A percentile compares a stretch with the other conserved stretches of the same genome.
phyloP scores from a whole-genome alignment of 2,113 vertebrate genomes.

The Apodemus sylvaticus region DNA sequence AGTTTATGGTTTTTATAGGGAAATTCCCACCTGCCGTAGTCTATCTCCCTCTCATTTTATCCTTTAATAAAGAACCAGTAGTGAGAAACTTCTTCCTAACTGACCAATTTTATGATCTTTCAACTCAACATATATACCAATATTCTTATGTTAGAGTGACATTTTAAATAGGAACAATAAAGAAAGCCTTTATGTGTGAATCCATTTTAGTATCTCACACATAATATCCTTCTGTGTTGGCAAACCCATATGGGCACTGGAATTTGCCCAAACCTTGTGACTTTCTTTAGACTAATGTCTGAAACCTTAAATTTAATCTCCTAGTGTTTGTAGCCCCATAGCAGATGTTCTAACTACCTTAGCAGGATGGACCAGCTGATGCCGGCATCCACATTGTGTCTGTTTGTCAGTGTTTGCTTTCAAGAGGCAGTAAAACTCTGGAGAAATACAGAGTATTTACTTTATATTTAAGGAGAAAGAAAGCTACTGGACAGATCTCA shows the following conservation, averaged over 20 bases:
- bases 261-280: constrained; percentile 1
- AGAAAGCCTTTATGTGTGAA: not conserved
- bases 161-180: constrained; percentile 40
- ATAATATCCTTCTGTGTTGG: not conserved
- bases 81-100: not conserved
- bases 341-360: not conserved
- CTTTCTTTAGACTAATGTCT: not conserved
- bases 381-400: not conserved
- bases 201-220: not conserved
- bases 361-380: not conserved
- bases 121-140: not conserved
- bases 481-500: constrained; percentile 66
- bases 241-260: not conserved
- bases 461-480: constrained; percentile 72
- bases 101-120: constrained; percentile 24
- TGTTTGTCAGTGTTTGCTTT: constrained; percentile 34
- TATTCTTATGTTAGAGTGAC: not conserved
- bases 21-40: not conserved
- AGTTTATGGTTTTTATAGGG: not conserved
- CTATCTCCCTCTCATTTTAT: not conserved
- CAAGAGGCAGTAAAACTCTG: constrained; percentile 46
- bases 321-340: not conserved
- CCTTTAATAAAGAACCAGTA: not conserved
- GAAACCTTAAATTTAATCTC: not conserved
- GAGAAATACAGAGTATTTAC: constrained; percentile 42